Conservation (phyloP, 2,797 vertebrate species). For the Etheostoma nigrum region DNA sequence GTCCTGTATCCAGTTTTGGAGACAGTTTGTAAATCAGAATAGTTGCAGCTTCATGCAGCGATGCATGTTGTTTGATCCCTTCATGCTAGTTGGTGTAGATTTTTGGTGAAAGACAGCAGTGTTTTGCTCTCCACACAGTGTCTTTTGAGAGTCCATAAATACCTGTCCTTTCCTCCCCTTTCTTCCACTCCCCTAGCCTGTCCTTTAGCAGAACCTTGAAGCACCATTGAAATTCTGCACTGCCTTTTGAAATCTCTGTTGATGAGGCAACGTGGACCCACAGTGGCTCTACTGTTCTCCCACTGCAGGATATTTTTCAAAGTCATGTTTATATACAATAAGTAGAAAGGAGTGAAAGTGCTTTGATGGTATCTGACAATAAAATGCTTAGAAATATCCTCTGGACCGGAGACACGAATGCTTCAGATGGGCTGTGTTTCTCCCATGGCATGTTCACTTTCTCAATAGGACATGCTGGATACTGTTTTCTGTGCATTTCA, state of each 20-base stretch:
- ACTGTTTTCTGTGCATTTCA: slow-evolving; percentile 42
- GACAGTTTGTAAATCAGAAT: slow-evolving; percentile 13
- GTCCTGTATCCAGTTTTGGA: slow-evolving; percentile 15
- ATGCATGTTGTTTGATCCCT: slow-evolving; percentile 36
- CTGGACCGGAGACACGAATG: slow-evolving; percentile 61
- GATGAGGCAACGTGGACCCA: slow-evolving; percentile 83
- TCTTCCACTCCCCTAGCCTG: slow-evolving; percentile 58
- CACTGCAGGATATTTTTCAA: slow-evolving; percentile 85
- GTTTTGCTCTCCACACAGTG: slow-evolving; percentile 62
- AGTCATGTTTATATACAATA: slow-evolving; percentile 86
- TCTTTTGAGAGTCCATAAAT: slow-evolving; percentile 77
- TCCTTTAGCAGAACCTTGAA: slow-evolving; percentile 86
- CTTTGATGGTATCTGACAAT: slow-evolving; percentile 81
- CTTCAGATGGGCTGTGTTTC: slow-evolving; percentile 60
- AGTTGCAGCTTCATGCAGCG: slow-evolving; percentile 13
- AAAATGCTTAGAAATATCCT: slow-evolving; percentile 80
- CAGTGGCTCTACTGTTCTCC: slow-evolving; percentile 76
- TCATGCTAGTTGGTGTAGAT: slow-evolving; percentile 43
- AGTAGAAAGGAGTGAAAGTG: slow-evolving; percentile 80
- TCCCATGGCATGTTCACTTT: slow-evolving; percentile 50
- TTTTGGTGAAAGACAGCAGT: slow-evolving; percentile 64
- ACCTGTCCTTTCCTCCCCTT: slow-evolving; percentile 53
- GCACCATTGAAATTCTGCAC: slow-evolving; percentile 85
- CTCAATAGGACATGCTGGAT: slow-evolving; percentile 44
- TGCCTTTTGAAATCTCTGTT: slow-evolving; percentile 86